Percentiles rank a stretch among this genome's conserved stretches.
Conservation (phyloP, 2,888 invertebrate genomes). For the Mesodorylaimus sp. region DNA sequence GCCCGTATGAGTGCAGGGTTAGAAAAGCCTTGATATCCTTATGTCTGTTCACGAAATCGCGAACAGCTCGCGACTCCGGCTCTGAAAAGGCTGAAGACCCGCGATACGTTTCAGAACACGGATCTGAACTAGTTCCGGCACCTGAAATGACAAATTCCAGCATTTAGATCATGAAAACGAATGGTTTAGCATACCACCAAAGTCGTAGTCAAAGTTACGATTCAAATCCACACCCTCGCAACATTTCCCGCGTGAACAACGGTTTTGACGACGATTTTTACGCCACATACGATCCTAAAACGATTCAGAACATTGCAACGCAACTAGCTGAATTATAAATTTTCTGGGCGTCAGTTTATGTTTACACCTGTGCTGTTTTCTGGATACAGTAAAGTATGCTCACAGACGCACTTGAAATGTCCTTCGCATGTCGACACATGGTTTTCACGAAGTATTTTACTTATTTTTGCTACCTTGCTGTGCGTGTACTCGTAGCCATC, state of each 20-base stretch:
- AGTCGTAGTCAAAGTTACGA: background rate
- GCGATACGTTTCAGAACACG: slow-evolving; percentile 27
- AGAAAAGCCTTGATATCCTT: slow-evolving; percentile 13
- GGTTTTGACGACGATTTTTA: background rate
- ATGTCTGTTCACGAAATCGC: slow-evolving; percentile 18
- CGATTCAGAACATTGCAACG: too few species aligned
- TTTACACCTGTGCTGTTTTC: too few species aligned
- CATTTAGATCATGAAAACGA: background rate
- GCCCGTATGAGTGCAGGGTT: slow-evolving; percentile 10
- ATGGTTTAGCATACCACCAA: background rate
- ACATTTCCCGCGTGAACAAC: background rate
- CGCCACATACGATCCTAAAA: background rate
- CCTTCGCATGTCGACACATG: too few species aligned
- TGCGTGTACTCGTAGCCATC: too few species aligned
- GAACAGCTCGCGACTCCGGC: slow-evolving; percentile 24
- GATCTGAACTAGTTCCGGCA: slow-evolving; percentile 11
- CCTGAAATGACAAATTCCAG: background rate
- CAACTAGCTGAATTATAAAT: too few species aligned
- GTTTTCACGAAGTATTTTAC: too few species aligned
- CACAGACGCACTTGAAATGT: too few species aligned
- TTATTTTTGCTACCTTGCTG: too few species aligned
- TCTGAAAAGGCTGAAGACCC: slow-evolving; percentile 25
- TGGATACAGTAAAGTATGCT: too few species aligned
- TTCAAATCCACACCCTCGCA: slow-evolving; percentile 1
- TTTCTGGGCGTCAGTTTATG: too few species aligned